Evolutionary conservation across 2,888 invertebrate genomes (phyloP).

Genomic region (Chironomus tentans): DNA sequence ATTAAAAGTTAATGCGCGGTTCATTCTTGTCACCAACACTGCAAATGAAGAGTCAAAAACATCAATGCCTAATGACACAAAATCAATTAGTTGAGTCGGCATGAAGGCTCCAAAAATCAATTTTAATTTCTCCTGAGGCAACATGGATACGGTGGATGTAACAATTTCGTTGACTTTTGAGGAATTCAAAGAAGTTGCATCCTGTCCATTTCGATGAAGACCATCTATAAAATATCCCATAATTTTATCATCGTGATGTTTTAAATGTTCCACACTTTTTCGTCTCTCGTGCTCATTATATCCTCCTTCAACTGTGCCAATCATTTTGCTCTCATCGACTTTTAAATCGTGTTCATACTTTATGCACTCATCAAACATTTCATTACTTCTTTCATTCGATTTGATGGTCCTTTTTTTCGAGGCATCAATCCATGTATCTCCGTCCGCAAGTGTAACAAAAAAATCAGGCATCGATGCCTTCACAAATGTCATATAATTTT

Average conservation of each 20-base stretch:
- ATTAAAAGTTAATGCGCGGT: slow-evolving; percentile 57
- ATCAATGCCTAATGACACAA: slow-evolving; percentile 72
- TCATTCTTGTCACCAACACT: slow-evolving; percentile 56
- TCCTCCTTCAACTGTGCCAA: slow-evolving; percentile 56
- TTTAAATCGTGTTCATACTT: slow-evolving; percentile 45
- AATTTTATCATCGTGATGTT: slow-evolving; percentile 48
- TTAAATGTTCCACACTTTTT: slow-evolving; percentile 52
- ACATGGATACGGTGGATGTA: slow-evolving; percentile 48
- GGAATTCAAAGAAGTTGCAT: slow-evolving; percentile 44
- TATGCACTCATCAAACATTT: slow-evolving; percentile 60
- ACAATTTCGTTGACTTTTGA: slow-evolving; percentile 52
- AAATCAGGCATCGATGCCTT: slow-evolving; percentile 72
- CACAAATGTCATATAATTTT: slow-evolving; percentile 66
- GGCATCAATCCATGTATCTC: slow-evolving; percentile 54
- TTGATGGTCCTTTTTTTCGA: slow-evolving; percentile 61
- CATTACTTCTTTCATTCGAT: slow-evolving; percentile 58
- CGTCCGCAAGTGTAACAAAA: slow-evolving; percentile 72
- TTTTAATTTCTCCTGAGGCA: slow-evolving; percentile 60
- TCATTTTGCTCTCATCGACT: slow-evolving; percentile 45
- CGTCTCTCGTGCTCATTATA: slow-evolving; percentile 55
- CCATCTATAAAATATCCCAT: slow-evolving; percentile 75
- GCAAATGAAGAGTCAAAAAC: slow-evolving; percentile 83
- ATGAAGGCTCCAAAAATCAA: slow-evolving; percentile 72
- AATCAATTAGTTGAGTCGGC: slow-evolving; percentile 59
- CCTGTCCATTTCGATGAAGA: slow-evolving; percentile 62